These are phyloP conservation scores for Sylvietta virens DNA, from an alignment of 2,113 vertebrate genomes.

Conservation along the genomic window DNA sequence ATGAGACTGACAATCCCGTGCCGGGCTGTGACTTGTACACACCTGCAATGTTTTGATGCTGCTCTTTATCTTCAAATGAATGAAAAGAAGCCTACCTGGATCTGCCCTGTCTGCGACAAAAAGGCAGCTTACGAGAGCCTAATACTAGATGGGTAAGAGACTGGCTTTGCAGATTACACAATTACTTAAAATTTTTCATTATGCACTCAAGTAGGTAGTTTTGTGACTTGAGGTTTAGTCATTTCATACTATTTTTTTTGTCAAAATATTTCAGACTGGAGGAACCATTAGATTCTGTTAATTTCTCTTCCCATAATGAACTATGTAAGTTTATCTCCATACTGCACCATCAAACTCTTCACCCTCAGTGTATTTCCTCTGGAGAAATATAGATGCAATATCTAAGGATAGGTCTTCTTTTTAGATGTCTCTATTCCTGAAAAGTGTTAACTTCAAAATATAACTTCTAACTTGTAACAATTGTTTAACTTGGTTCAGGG, in stretches of 20 bases:
- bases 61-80: slow-evolving; percentile 99
- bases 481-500: neutral
- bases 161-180: neutral
- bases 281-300: neutral
- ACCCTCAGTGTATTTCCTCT: neutral
- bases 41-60: slow-evolving; percentile 97
- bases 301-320: neutral
- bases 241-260: neutral
- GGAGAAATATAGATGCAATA: neutral
- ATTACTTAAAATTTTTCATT: neutral
- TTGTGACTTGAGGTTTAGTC: neutral
- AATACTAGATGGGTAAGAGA: slow-evolving; percentile 91
- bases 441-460: neutral
- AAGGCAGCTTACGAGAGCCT: slow-evolving; percentile 94
- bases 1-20: slow-evolving; percentile 95
- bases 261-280: neutral
- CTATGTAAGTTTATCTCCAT: accelerated
- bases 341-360: neutral
- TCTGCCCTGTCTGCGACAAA: slow-evolving; percentile 98
- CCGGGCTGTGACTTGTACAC: slow-evolving; percentile 93
- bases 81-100: slow-evolving; percentile 97
- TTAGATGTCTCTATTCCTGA: neutral
- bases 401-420: neutral
- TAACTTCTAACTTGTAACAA: neutral
- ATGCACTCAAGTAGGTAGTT: neutral